Base-by-base conservation (phyloP, 2,113 vertebrate species). In the Chaetodon trifascialis region DNA sequence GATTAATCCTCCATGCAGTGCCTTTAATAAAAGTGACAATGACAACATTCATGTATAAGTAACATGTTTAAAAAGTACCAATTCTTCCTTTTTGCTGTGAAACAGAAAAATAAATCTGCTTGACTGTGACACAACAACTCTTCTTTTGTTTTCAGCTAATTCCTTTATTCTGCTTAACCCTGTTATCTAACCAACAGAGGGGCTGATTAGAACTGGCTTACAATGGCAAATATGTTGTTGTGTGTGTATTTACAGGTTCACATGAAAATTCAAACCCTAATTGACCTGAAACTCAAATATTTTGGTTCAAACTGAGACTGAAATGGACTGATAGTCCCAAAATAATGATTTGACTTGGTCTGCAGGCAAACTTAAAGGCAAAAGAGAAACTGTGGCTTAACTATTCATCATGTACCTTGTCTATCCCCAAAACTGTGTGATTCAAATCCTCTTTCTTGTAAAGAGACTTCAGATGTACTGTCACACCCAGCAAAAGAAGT, bases 131-230 rank as follows among this genome's bases (percentile, higher is more conserved):
- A 51, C 55, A 86, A 86, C 73, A 87, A 81, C 23, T 68, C 44
- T 74, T 36, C 64, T 73, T 83, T 91, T 91, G 90, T 88, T 78
- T 49, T 11, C 14, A 49, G 73, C 9, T 86, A 68, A 87, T 85
- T 84, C 76, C 58, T 76, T 77, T 51, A 74, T 63, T 79, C 21
- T 38, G 12, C 19, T 25, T 73, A 86, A 79, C 25, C 36, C 58
- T 65, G 67, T 91, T 90, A 86, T 86, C 70, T 79, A 85, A 91
- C 60, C 52, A 55, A 42, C 74, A 54, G 49, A n/a, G 7, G 36
- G 14, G 17, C 63, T 30, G 30, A 87, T 69, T 86, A 70, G 9
- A 85, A 72, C 21, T 58, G 16, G 51, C 47, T 75, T 69, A 58
- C 51, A 86, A 44, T 49, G 77, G 62, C 25, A 63, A 69, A 56